These are phyloP conservation scores for Malthinus seriepunctatus DNA, from an alignment of 2,888 invertebrate genomes.

Conservation along the genomic window DNA sequence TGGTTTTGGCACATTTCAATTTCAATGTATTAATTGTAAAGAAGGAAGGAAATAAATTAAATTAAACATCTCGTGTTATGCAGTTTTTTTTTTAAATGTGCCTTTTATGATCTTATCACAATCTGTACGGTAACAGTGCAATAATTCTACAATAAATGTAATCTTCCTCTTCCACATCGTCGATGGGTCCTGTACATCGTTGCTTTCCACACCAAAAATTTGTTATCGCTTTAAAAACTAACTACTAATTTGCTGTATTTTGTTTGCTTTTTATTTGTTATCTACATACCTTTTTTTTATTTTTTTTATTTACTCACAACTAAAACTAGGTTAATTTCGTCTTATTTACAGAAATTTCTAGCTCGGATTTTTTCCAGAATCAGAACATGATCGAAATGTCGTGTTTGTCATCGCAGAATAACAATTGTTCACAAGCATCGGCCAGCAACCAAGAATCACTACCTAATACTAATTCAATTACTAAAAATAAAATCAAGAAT, in stretches of 20 bases:
- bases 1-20: no score
- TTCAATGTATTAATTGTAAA: no score
- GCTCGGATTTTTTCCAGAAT: constrained; percentile 58
- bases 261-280: constrained; percentile 30
- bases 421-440: constrained; percentile 56
- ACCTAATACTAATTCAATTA: constrained; percentile 17
- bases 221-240: constrained; percentile 39
- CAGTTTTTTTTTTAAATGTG: no score
- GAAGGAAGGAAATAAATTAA: no score
- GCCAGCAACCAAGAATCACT: constrained; percentile 33
- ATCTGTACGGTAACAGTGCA: no score
- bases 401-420: constrained; percentile 66
- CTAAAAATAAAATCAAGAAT: constrained; percentile 29
- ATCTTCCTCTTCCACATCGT: no score
- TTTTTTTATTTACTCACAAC: constrained; percentile 48
- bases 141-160: no score
- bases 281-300: constrained; percentile 41
- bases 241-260: constrained; percentile 44
- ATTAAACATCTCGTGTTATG: no score
- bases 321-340: constrained; percentile 56
- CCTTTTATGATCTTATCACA: no score
- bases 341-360: constrained; percentile 57
- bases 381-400: constrained; percentile 69
- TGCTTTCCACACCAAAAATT: background rate
- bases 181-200: background rate